phyloP scores from a whole-genome alignment of 2,797 vertebrate species.

The Apodemus agrarius region DNA sequence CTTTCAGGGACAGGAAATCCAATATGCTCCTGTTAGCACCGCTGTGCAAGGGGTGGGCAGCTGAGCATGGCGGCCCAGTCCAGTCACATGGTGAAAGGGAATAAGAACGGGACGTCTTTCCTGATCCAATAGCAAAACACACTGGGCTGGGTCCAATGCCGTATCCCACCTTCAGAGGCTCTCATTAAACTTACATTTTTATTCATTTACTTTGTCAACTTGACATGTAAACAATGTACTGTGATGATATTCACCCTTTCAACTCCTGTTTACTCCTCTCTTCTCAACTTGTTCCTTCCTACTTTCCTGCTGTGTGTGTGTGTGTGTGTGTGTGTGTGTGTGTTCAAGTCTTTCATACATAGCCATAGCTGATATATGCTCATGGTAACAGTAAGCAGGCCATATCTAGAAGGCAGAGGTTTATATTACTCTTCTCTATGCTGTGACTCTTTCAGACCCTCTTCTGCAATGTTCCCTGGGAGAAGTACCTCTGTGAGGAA shows the following conservation, averaged over 20 bases:
- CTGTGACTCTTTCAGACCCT: no score
- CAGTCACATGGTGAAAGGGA: accelerated
- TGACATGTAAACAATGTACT: neutral
- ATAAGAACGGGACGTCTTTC: no score
- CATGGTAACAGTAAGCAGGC: neutral
- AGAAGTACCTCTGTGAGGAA: neutral
- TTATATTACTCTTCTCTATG: neutral
- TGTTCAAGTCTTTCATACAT: neutral
- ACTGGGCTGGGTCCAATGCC: neutral
- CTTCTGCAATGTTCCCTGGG: neutral
- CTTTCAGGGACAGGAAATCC: neutral
- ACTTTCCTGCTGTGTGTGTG: neutral
- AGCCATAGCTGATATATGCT: neutral
- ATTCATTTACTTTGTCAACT: neutral
- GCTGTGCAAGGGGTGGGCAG: neutral
- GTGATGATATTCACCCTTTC: neutral
- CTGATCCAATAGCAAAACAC: neutral
- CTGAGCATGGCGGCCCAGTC: neutral
- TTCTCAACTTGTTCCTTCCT: neutral
- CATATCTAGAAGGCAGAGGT: neutral
- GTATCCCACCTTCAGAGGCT: neutral
- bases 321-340: neutral
- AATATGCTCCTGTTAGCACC: neutral
- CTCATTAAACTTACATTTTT: neutral
- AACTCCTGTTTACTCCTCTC: neutral